Base-by-base conservation (phyloP, 2,888 invertebrate species). In the Dicyrtomina minuta region DNA sequence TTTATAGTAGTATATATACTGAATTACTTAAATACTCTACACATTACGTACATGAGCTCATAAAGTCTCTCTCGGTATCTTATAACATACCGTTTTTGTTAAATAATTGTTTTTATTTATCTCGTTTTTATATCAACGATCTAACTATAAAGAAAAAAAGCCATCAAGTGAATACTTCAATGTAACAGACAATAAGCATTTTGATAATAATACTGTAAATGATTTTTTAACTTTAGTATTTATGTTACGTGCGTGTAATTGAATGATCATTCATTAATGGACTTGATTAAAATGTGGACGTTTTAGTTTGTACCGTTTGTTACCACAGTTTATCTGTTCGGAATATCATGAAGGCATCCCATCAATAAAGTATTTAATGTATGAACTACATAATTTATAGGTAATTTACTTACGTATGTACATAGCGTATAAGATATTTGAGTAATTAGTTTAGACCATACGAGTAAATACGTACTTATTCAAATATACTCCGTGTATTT, bases 301-400 rank as follows among this genome's bases (percentile, higher is more conserved):
- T 72, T 59, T 64, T 55, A 66, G 55, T 69, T 62, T 70, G 70
- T 72, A 72, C 74, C 70, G 68, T 66, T 72, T 70, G 74, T 74
- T 74, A 74, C 74, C 74, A 72, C 58, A 49, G 55, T 66, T n/a
- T 17, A 49, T 17, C 41, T 59, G 22, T 43, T 61, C 22, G 26
- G 44, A 56, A 43, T 43, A 24, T 33, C 33, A 33, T 62, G 58
- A 46, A 26, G 55, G 27, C 46, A 41, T 53, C 46, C 53, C 64
- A 66, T 51, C 56, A 39, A 33, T 8, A 33, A 55, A 46, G 62
- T 60, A 56, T 67, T 61, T 61, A 68, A 27, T 66, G 51, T 55
- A 24, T 20, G 33, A 33, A 33, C 33, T 33, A 33, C n/a, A 33
- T 33, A 33, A 33, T 33, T n/a, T n/a, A 33, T 33, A 33, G 33